Conservation (phyloP, 2,888 invertebrate species). For the Philopedon plagiatum region DNA sequence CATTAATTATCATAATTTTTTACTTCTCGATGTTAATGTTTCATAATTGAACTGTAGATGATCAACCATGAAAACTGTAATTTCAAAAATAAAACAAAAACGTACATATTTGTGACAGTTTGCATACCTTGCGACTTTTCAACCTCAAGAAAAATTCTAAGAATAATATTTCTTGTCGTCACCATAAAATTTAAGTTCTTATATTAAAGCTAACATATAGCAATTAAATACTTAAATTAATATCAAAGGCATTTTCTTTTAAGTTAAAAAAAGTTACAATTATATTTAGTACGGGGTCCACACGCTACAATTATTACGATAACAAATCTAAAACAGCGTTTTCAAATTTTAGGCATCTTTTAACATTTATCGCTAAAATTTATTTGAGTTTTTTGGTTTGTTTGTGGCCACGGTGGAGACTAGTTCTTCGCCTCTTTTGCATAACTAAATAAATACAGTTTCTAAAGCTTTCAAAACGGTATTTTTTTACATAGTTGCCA, state of each 20-base stretch:
- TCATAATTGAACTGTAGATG: no score
- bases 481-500: no score
- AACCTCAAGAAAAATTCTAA: no score
- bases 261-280: constrained; percentile 11
- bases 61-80: no score
- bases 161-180: background rate
- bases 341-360: constrained; percentile 40
- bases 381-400: constrained; percentile 10
- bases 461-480: no score
- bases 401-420: background rate
- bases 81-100: no score
- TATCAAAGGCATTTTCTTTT: constrained; percentile 10
- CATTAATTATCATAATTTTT: no score
- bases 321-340: constrained; percentile 40
- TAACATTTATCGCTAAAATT: constrained; percentile 26
- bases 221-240: constrained; percentile 12
- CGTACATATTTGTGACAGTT: no score
- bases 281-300: constrained; percentile 42
- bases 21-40: no score
- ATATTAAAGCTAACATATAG: constrained; percentile 20
- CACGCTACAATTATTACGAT: constrained; percentile 36
- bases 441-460: no score
- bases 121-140: no score
- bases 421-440: background rate
- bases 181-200: background rate